phyloP scores from a whole-genome alignment of 1,140 invertebrate genomes.

The Meteorus sp. region DNA sequence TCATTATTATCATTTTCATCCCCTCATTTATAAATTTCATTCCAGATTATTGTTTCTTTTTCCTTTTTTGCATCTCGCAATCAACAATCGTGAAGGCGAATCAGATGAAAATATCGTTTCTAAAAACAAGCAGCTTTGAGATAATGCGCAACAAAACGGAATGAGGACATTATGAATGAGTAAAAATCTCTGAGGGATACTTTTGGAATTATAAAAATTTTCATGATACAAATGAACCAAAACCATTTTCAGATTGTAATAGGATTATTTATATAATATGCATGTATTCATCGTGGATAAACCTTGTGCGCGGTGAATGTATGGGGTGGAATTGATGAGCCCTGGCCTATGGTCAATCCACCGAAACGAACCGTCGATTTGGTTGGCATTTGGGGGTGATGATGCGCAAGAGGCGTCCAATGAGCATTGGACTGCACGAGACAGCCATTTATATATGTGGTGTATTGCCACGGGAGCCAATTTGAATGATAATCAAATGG shows the following conservation, averaged over 20 bases:
- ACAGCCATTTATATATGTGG: conserved; percentile 4
- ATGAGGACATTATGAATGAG: too few relatives aligned
- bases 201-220: too few relatives aligned
- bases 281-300: too few relatives aligned
- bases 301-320: not conserved
- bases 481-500: conserved; percentile 52
- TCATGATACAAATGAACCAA: too few relatives aligned
- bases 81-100: too few relatives aligned
- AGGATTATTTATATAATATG: too few relatives aligned
- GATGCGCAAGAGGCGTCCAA: not conserved
- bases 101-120: too few relatives aligned
- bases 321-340: not conserved
- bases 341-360: conserved; percentile 17
- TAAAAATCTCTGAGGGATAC: too few relatives aligned
- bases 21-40: not conserved
- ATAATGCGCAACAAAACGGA: too few relatives aligned
- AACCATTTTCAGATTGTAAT: too few relatives aligned
- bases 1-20: not conserved
- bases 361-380: conserved; percentile 22
- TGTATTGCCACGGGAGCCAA: conserved; percentile 28
- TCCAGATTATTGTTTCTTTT: not conserved
- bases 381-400: conserved; percentile 11
- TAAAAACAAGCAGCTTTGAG: too few relatives aligned
- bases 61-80: too few relatives aligned
- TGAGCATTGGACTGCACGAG: conserved; percentile 19